Percentiles rank a stretch among this genome's conserved stretches.
These are phyloP conservation scores for Melipona quadrifasciata DNA, from an alignment of 1,140 invertebrate species.

Conservation along the genomic window DNA sequence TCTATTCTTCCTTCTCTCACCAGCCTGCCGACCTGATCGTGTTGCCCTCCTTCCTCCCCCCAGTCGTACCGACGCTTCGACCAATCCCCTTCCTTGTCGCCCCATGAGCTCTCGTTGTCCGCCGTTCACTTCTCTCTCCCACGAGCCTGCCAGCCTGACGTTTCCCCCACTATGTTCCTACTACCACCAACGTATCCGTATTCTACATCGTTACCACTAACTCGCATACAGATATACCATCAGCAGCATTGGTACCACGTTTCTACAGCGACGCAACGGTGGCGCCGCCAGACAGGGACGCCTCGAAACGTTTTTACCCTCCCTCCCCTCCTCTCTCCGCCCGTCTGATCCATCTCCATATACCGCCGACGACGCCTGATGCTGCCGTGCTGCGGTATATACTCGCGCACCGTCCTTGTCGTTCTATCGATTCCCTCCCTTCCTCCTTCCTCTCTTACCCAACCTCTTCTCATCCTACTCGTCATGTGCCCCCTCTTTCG, in stretches of 20 bases:
- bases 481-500: conserved; percentile 40
- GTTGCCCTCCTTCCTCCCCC: conserved; percentile 41
- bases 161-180: conserved; percentile 33
- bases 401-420: conserved; percentile 72
- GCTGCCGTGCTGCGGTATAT: conserved; percentile 53
- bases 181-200: conserved; percentile 35
- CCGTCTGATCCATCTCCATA: conserved; percentile 32
- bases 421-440: conserved; percentile 77
- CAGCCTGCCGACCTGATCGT: conserved; percentile 45
- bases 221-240: conserved; percentile 4
- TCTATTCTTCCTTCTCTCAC: conserved; percentile 30
- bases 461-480: conserved; percentile 47
- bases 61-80: conserved; percentile 43
- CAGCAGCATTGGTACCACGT: conserved; percentile 22
- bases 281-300: conserved; percentile 59
- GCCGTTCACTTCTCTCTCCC: conserved; percentile 53
- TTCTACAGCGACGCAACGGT: conserved; percentile 47
- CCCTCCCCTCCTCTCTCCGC: neutral
- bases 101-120: conserved; percentile 35
- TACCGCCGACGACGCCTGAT: conserved; percentile 56
- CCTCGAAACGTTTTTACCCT: conserved; percentile 44
- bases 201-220: conserved; percentile 48
- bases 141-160: conserved; percentile 48
- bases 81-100: conserved; percentile 57
- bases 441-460: conserved; percentile 39